Evolutionary conservation across 1,140 invertebrate genomes (phyloP).

Genomic region (Pygmarrhopalites habei): DNA sequence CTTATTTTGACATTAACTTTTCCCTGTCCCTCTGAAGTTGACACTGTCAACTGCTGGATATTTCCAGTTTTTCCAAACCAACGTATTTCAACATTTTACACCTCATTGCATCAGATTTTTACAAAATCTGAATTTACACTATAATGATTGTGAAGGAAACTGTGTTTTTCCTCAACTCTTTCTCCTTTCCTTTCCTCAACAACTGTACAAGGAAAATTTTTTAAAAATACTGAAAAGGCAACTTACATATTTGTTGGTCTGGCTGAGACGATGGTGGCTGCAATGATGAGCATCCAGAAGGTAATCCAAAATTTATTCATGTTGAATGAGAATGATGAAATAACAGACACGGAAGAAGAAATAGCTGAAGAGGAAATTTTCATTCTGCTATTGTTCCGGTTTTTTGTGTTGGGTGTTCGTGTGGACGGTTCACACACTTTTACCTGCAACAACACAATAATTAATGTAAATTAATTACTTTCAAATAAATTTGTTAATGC

Average conservation of each 20-base stretch:
- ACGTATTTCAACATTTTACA: not conserved
- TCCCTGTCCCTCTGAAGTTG: no score
- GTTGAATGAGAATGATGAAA: not conserved
- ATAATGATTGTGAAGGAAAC: not conserved
- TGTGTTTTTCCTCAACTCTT: not conserved
- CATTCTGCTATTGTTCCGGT: not conserved
- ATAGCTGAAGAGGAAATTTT: not conserved
- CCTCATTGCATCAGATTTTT: not conserved
- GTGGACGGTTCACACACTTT: not conserved
- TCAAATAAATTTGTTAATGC: not conserved
- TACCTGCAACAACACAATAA: not conserved
- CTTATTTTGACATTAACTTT: no score
- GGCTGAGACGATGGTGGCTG: constrained; percentile 12
- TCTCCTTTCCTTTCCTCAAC: not conserved
- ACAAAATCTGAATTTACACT: not conserved
- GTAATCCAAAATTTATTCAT: constrained; percentile 14
- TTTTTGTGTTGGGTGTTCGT: not conserved
- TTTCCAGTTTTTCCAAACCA: not conserved
- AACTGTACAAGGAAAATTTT: not conserved
- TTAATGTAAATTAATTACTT: not conserved
- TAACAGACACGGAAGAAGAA: not conserved
- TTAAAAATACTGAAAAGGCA: not conserved
- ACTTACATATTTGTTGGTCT: constrained; percentile 20
- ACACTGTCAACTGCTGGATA: no score
- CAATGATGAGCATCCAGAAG: constrained; percentile 16